phyloP scores from a whole-genome alignment of 2,888 invertebrate species.

The Limnephilus marmoratus region DNA sequence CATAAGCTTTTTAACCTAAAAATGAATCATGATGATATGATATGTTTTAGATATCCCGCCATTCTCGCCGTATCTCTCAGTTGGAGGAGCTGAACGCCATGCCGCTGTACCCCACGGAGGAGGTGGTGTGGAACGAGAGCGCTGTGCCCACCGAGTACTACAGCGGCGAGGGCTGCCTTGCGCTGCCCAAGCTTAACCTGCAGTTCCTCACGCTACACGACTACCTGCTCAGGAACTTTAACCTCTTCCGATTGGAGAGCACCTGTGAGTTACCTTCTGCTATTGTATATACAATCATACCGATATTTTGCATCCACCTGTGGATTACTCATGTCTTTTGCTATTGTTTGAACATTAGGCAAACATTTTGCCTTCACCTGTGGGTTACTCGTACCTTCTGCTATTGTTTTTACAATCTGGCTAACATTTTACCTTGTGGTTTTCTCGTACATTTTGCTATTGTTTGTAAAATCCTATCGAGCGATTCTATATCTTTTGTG shows the following conservation, averaged over 20 bases:
- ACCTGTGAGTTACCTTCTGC: constrained; percentile 81
- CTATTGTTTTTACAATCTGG: too few relatives aligned
- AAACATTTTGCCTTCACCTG: too few relatives aligned
- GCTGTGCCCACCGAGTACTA: constrained; percentile 98
- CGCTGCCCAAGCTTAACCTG: constrained; percentile 97
- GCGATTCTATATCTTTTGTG: too few relatives aligned
- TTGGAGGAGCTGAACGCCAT: constrained; percentile 96
- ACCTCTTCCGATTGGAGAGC: constrained; percentile 97
- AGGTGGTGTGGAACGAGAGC: constrained; percentile 99
- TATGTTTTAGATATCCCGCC: constrained; percentile 83
- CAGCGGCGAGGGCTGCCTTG: constrained; percentile 96
- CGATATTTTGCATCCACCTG: neutral
- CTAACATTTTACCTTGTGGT: too few relatives aligned
- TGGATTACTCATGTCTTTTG: too few relatives aligned
- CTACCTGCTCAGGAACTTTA: constrained; percentile 97
- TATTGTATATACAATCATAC: too few relatives aligned
- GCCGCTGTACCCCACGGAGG: constrained; percentile 99
- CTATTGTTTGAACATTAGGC: too few relatives aligned
- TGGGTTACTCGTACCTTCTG: too few relatives aligned
- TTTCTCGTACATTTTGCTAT: too few relatives aligned
- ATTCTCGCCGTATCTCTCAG: constrained; percentile 94
- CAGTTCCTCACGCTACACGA: constrained; percentile 99
- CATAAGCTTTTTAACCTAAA: neutral
- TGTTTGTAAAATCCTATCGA: too few relatives aligned
- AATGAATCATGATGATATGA: neutral